phyloP scores from a whole-genome alignment of 2,113 vertebrate species.

The Rana temporaria region DNA sequence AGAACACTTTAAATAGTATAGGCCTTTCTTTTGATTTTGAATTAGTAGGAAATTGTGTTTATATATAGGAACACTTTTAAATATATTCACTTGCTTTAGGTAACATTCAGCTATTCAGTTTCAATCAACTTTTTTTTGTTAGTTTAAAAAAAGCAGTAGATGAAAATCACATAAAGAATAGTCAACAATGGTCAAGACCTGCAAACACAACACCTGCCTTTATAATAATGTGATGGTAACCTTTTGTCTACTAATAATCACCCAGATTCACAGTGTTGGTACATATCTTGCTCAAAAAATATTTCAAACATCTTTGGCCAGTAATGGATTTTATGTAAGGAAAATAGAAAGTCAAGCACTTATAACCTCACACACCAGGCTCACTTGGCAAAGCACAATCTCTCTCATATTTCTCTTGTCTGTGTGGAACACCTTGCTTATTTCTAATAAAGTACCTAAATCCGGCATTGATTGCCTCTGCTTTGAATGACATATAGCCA shows the following conservation, averaged over 20 bases:
- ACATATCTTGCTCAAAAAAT: background rate
- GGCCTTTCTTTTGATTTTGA: no score
- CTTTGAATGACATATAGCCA: constrained; percentile 40
- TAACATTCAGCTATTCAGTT: no score
- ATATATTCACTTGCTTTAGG: no score
- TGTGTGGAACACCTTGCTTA: constrained; percentile 27
- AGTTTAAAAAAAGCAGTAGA: no score
- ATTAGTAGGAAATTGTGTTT: no score
- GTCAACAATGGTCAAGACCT: no score
- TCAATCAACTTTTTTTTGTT: no score
- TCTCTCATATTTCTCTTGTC: constrained; percentile 29
- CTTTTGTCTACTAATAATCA: background rate
- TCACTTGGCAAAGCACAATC: constrained; percentile 24
- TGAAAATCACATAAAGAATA: no score
- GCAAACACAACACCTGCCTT: background rate
- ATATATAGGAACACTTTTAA: no score
- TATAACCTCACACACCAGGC: constrained; percentile 5
- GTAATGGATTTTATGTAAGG: background rate
- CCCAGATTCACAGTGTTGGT: background rate
- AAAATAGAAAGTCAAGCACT: constrained; percentile 21
- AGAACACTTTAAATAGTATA: no score
- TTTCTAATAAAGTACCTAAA: constrained; percentile 46
- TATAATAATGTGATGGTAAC: background rate
- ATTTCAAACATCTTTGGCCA: constrained; percentile 1
- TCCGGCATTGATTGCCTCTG: constrained; percentile 35